Conservation (phyloP, 2,113 vertebrate species). For the Passerina amoena region DNA sequence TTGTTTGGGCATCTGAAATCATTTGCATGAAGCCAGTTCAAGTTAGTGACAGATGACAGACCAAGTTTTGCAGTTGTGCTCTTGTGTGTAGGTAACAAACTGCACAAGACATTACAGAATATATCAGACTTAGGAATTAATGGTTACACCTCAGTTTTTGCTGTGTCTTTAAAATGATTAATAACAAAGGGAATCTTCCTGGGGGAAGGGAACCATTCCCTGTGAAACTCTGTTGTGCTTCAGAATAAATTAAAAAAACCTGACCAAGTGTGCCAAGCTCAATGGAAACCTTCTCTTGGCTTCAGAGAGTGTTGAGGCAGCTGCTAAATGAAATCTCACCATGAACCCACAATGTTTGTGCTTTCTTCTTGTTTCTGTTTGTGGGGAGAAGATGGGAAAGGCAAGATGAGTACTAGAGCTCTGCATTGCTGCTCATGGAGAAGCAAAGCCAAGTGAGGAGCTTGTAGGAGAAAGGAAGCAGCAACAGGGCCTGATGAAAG, state of each 20-base stretch:
- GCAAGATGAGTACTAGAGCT: background rate
- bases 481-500: background rate
- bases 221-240: conserved; percentile 6
- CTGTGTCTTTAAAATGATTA: background rate
- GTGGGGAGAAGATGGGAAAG: background rate
- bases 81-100: background rate
- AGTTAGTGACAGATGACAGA: background rate
- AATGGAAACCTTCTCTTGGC: background rate
- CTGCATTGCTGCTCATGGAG: fast-evolving
- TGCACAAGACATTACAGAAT: background rate
- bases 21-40: background rate
- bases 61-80: background rate
- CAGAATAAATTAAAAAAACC: background rate
- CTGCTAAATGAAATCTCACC: background rate
- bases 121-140: background rate
- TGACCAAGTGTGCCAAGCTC: background rate
- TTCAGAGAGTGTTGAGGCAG: background rate
- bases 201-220: no score
- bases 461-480: background rate
- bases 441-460: background rate
- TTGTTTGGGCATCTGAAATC: background rate
- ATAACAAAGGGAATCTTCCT: background rate
- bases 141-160: background rate
- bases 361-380: background rate
- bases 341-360: background rate